A percentile compares a stretch with the other conserved stretches of the same genome.
These are phyloP conservation scores for Lerista edwardsae DNA, from an alignment of 2,797 vertebrate species.

Conservation along the genomic window DNA sequence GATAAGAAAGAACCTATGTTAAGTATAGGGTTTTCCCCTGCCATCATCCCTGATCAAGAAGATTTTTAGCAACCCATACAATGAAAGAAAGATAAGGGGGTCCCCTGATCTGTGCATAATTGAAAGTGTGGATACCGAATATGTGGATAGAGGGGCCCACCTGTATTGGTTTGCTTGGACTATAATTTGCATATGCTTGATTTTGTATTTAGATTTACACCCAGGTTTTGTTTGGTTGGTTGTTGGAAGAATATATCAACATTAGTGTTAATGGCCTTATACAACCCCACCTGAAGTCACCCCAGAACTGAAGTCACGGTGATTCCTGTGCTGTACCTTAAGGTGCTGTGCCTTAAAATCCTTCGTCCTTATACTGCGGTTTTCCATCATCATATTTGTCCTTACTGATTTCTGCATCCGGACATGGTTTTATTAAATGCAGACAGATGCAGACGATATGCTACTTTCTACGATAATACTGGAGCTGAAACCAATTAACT, in stretches of 20 bases:
- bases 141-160: too few relatives aligned
- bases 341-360: neutral
- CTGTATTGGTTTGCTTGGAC: fast-evolving
- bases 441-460: neutral
- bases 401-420: neutral
- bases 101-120: too few relatives aligned
- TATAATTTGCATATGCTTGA: neutral
- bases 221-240: neutral
- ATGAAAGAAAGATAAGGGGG: too few relatives aligned
- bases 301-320: neutral
- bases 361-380: neutral
- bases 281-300: neutral
- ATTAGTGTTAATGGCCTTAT: neutral
- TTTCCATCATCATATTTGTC: neutral
- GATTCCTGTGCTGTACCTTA: neutral
- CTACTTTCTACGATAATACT: neutral
- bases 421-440: constrained; percentile 14
- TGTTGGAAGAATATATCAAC: neutral
- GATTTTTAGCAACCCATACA: too few relatives aligned
- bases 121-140: too few relatives aligned
- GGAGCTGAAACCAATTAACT: neutral
- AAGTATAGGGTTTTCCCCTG: too few relatives aligned
- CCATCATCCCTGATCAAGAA: too few relatives aligned
- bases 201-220: neutral
- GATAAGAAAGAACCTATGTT: too few relatives aligned